A percentile compares a stretch with the other conserved stretches of the same genome.
These are phyloP conservation scores for Branchellion lobata DNA, from an alignment of 2,888 invertebrate species.

Conservation along the genomic window DNA sequence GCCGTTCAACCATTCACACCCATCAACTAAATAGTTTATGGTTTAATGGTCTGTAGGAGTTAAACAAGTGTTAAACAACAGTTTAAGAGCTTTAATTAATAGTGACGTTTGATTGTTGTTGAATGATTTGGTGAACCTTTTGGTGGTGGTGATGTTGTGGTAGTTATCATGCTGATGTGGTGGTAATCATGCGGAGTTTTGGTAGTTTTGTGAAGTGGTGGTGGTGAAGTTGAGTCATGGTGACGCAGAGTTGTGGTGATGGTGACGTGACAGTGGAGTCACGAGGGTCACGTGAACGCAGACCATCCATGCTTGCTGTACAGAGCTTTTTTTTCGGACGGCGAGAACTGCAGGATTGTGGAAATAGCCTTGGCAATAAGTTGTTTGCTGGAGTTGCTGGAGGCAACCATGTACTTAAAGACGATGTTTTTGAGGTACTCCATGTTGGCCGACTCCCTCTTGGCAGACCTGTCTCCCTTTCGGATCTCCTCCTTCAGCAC, in stretches of 20 bases:
- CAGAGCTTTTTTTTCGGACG: conserved; percentile 66
- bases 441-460: conserved; percentile 79
- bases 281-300: no score
- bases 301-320: conserved; percentile 25
- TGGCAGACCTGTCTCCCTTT: conserved; percentile 63
- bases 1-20: no score
- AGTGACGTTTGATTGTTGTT: not conserved
- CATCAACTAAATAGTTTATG: no score
- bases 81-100: not conserved
- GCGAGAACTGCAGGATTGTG: conserved; percentile 78
- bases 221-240: no score
- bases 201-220: no score
- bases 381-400: conserved; percentile 70
- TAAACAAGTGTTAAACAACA: not conserved
- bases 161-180: no score
- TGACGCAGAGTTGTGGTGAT: no score
- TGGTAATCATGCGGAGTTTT: no score
- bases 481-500: conserved; percentile 64
- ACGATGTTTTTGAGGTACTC: conserved; percentile 89
- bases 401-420: conserved; percentile 75
- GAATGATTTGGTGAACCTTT: not conserved
- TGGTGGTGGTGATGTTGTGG: no score
- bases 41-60: no score
- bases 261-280: no score
- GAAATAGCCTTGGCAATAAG: conserved; percentile 88